Evolutionary conservation across 2,113 vertebrate species (phyloP).

Genomic region (Proterorhinus semilunaris): DNA sequence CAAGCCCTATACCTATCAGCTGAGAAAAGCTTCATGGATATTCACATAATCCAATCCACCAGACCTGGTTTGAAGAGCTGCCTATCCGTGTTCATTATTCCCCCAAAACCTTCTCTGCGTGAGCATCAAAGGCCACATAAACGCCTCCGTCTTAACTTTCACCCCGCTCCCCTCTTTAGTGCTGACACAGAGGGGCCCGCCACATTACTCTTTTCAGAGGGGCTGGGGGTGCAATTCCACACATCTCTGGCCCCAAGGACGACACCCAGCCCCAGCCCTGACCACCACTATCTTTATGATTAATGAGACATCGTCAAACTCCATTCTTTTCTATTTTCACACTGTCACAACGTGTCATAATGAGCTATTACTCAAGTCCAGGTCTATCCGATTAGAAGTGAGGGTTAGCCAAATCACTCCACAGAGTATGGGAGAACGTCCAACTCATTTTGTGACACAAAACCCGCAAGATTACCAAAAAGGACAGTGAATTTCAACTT

Average conservation of each 20-base stretch:
- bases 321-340: constrained; percentile 18
- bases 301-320: constrained; percentile 19
- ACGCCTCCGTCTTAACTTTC: not conserved
- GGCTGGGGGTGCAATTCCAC: not conserved
- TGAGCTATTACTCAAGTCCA: constrained; percentile 33
- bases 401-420: constrained; percentile 7
- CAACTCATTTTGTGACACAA: not conserved
- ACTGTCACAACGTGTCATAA: constrained; percentile 17
- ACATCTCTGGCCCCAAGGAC: constrained; percentile 35
- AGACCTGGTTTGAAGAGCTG: no score
- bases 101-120: no score
- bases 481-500: no score
- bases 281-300: constrained; percentile 37
- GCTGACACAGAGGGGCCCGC: constrained; percentile 12
- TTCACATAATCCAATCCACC: no score
- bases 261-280: constrained; percentile 37
- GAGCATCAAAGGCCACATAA: no score
- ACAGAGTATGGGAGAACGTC: not conserved
- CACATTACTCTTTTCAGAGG: constrained; percentile 8
- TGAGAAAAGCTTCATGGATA: no score
- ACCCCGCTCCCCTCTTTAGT: constrained; percentile 3
- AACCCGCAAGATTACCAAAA: no score
- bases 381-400: constrained; percentile 25
- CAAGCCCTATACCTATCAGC: no score
- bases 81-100: no score